A percentile compares a stretch with the other conserved stretches of the same genome.
phyloP scores from a whole-genome alignment of 2,888 invertebrate species.

The Lasioglossum villosulum region DNA sequence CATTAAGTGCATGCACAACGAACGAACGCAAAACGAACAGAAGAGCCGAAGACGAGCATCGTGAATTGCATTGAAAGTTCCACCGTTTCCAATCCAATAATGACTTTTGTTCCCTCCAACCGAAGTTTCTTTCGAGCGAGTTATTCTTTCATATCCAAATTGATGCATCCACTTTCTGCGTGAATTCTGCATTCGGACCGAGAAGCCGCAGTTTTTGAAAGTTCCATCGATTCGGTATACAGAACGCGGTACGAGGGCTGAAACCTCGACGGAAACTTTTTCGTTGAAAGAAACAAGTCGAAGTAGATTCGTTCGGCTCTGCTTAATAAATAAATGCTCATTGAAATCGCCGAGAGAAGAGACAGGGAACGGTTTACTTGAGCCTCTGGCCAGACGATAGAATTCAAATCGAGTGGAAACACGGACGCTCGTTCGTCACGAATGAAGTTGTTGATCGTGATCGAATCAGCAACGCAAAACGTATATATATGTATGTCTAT shows the following conservation, averaged over 20 bases:
- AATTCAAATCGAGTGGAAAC: slow-evolving; percentile 39
- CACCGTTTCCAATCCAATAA: slow-evolving; percentile 34
- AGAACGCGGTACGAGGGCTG: slow-evolving; percentile 25
- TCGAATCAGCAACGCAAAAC: slow-evolving; percentile 34
- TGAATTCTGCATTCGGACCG: slow-evolving; percentile 48
- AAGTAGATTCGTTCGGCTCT: not conserved
- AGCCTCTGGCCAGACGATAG: not conserved
- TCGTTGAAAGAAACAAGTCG: not conserved
- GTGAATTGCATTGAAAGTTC: slow-evolving; percentile 31
- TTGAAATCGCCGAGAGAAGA: not conserved
- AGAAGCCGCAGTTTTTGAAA: slow-evolving; percentile 10
- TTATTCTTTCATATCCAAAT: slow-evolving; percentile 60
- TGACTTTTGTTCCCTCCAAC: slow-evolving; percentile 48
- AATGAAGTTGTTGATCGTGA: slow-evolving; percentile 43
- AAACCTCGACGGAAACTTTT: slow-evolving; percentile 16
- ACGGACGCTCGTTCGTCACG: slow-evolving; percentile 11
- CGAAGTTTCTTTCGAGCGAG: slow-evolving; percentile 34
- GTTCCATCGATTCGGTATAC: slow-evolving; percentile 57
- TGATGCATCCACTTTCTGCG: slow-evolving; percentile 54
- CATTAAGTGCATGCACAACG: slow-evolving; percentile 5
- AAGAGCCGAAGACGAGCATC: not conserved
- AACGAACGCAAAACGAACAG: not conserved
- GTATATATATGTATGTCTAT: no score
- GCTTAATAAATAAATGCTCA: slow-evolving; percentile 28
- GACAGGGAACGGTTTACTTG: slow-evolving; percentile 3